Conservation (phyloP, 2,888 invertebrate species). For the Macaria notata region DNA sequence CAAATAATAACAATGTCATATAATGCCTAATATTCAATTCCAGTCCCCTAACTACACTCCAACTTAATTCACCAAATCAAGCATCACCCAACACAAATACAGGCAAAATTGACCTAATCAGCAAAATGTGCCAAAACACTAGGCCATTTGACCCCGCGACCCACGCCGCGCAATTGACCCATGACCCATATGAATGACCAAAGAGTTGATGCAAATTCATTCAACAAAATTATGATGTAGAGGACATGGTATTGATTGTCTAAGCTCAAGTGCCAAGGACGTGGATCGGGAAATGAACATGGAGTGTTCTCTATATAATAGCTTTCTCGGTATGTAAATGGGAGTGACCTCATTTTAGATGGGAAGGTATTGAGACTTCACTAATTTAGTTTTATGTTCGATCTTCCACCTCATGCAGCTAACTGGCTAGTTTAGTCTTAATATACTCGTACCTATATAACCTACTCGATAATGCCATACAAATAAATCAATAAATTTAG, state of each 20-base stretch:
- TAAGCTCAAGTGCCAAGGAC: conserved; percentile 36
- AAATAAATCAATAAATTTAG: no score
- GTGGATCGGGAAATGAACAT: conserved; percentile 17
- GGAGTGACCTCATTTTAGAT: background rate
- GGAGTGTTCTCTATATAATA: background rate
- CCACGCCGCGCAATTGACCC: conserved; percentile 30
- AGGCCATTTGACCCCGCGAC: conserved; percentile 11
- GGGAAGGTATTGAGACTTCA: no score
- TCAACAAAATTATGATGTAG: conserved; percentile 36
- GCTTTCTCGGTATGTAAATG: no score
- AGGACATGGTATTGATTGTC: conserved; percentile 34
- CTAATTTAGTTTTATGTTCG: no score
- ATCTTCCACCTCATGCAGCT: no score
- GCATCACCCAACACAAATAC: background rate
- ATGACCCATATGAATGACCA: conserved; percentile 34
- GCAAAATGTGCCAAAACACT: conserved; percentile 16
- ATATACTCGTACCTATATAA: no score
- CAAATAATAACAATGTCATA: no score
- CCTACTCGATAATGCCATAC: no score
- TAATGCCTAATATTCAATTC: no score
- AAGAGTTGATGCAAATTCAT: conserved; percentile 30
- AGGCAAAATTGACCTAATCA: background rate
- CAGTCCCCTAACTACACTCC: no score
- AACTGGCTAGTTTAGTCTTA: no score
- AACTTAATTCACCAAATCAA: background rate